These are phyloP conservation scores for Yponomeuta sedellus DNA, from an alignment of 2,888 invertebrate species.

Conservation along the genomic window DNA sequence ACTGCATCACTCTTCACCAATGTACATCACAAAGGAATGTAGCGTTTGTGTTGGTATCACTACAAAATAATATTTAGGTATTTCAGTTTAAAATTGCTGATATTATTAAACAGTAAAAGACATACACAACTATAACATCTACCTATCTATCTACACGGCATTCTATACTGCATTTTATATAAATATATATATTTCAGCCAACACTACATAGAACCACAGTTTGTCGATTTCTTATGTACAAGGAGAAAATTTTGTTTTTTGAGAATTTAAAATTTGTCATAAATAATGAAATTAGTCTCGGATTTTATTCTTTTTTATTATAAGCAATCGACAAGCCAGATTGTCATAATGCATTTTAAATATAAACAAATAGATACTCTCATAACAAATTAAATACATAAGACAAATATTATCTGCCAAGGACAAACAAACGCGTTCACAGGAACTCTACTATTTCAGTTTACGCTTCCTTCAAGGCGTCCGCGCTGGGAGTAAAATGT, in stretches of 20 bases:
- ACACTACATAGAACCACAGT: conserved; percentile 9
- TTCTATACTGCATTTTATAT: conserved; percentile 24
- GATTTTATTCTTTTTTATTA: too few species aligned
- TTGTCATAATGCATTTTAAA: conserved; percentile 37
- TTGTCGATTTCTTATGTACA: neutral
- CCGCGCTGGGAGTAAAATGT: neutral
- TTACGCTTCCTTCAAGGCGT: neutral
- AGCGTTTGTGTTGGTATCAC: neutral
- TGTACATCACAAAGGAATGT: neutral
- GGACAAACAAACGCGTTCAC: conserved; percentile 32
- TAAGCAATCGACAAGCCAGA: too few species aligned
- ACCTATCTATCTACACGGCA: conserved; percentile 61
- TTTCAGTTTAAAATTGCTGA: neutral
- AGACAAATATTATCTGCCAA: conserved; percentile 1
- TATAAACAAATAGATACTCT: conserved; percentile 34
- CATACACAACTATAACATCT: conserved; percentile 71
- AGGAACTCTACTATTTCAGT: conserved; percentile 31
- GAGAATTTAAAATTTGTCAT: conserved; percentile 26
- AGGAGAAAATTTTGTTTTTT: conserved; percentile 17
- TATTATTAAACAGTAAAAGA: conserved; percentile 20
- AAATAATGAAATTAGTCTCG: too few species aligned
- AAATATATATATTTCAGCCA: conserved; percentile 5
- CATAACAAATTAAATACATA: conserved; percentile 38
- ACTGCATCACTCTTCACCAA: neutral
- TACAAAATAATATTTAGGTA: neutral